Percentiles rank a stretch among this genome's conserved stretches.
Conservation (phyloP, 2,797 vertebrate genomes). For the Alcedo quadribrachys region DNA sequence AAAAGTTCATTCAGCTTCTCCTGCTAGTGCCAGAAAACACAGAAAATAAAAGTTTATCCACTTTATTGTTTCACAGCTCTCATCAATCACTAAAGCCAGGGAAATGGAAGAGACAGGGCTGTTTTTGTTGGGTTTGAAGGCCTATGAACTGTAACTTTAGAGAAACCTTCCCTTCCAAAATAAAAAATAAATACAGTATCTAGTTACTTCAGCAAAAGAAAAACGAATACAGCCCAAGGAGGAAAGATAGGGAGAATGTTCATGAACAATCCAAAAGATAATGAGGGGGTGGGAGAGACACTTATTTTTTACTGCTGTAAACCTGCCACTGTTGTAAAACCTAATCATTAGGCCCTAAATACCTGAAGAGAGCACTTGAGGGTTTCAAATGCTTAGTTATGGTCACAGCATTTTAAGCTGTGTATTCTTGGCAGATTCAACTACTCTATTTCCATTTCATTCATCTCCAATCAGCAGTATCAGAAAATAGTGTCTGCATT, state of each 20-base stretch:
- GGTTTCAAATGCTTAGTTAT: neutral
- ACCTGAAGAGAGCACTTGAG: conserved; percentile 2
- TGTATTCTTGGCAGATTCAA: neutral
- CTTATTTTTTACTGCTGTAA: conserved; percentile 28
- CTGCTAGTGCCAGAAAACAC: neutral
- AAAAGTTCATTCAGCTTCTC: neutral
- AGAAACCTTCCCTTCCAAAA: neutral
- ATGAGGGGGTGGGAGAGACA: neutral
- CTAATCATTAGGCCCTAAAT: neutral
- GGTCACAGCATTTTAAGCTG: neutral
- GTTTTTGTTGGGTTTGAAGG: neutral
- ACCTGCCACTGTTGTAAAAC: neutral
- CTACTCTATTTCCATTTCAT: neutral
- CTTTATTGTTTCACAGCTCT: neutral
- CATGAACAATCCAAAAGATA: neutral
- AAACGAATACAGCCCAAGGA: neutral
- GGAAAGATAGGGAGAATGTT: neutral
- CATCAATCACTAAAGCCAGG: neutral
- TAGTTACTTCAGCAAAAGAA: neutral
- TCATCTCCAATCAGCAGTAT: neutral
- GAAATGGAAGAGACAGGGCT: neutral
- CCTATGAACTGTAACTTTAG: neutral
- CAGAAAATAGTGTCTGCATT: neutral
- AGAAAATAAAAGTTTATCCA: neutral
- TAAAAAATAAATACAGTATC: neutral